Evolutionary conservation across 2,888 invertebrate genomes (phyloP), one percentile per base, ranked within the genome.

Genomic region (Rhagophthalmus giganteus): DNA sequence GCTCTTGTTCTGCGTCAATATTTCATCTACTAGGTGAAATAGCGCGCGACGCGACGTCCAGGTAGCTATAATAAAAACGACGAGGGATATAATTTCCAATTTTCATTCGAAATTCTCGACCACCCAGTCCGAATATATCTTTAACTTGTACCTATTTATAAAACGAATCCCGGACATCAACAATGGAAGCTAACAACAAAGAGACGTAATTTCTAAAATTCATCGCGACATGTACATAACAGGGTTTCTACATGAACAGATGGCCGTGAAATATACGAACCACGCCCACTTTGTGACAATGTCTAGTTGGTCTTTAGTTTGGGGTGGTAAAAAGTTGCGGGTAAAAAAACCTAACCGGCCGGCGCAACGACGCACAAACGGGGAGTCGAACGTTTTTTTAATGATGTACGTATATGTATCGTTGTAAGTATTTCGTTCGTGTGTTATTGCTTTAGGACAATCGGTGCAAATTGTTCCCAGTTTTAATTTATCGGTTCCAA

Each of bases 251-350:
- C 44, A 37, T 26, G 52, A 52, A 55, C 58, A 58, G 58, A 55
- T 58, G 58, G 55, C 54, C 48, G 28, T 56, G 54, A 58, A 55
- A 56, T 56, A 56, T 58, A 46, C 47, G 42, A 37, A 35, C 54
- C 54, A 54, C 58, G 58, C 58, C 58, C 39, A 49, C 45, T 46
- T 48, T 39, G 53, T 45, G 58, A 54, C 54, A 50, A 54, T 54
- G 39, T 54, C 50, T 47, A 42, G 47, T 42, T 30, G 45, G 44
- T 40, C 35, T 33, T 39, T 28, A n/a, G n/a, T 37, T 31, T 42
- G 24, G 55, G 48, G 47, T 45, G 27, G 44, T 37, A 50, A 41
- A 50, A 45, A 47, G 47, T 50, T 27, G 24, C 6, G 12, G 13
- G 27, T 41, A 27, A 31, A 42, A 39, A 50, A 41, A 20, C 14